phyloP scores from a whole-genome alignment of 64 coral and sea anemone genomes.

The Montipora sp. region DNA sequence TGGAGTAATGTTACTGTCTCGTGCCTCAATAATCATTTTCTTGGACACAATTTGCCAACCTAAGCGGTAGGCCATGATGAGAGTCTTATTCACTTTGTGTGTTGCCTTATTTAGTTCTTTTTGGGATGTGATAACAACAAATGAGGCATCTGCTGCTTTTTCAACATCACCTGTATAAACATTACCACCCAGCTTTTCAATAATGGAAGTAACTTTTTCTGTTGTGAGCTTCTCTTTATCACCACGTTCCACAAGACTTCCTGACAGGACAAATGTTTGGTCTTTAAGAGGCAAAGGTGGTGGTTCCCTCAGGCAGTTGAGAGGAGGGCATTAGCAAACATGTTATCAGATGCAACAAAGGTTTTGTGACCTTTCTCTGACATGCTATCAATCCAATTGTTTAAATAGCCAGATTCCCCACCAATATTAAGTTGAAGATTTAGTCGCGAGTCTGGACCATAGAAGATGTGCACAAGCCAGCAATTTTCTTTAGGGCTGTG shows the following conservation, averaged over 20 bases:
- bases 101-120: constrained; percentile 47
- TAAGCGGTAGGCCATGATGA: constrained; percentile 36
- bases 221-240: background rate
- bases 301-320: background rate
- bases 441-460: constrained; percentile 58
- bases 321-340: constrained; percentile 54
- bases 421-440: constrained; percentile 70
- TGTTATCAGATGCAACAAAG: constrained; percentile 37
- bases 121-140: constrained; percentile 57
- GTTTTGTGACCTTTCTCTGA: constrained; percentile 47
- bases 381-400: constrained; percentile 8
- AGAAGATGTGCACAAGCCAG: constrained; percentile 58
- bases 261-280: background rate
- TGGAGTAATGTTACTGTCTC: background rate
- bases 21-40: constrained; percentile 29
- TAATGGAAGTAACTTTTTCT: background rate
- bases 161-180: constrained; percentile 34
- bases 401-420: background rate
- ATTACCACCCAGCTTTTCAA: constrained; percentile 7
- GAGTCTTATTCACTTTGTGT: constrained; percentile 30
- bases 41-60: constrained; percentile 68
- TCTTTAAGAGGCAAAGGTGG: background rate
- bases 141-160: constrained; percentile 52
- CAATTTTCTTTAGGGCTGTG: constrained; percentile 72
- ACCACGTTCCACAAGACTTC: background rate